Evolutionary conservation across 1,140 invertebrate genomes (phyloP), one percentile per base, ranked within the genome.

Genomic region (Matsumurasca onukii): DNA sequence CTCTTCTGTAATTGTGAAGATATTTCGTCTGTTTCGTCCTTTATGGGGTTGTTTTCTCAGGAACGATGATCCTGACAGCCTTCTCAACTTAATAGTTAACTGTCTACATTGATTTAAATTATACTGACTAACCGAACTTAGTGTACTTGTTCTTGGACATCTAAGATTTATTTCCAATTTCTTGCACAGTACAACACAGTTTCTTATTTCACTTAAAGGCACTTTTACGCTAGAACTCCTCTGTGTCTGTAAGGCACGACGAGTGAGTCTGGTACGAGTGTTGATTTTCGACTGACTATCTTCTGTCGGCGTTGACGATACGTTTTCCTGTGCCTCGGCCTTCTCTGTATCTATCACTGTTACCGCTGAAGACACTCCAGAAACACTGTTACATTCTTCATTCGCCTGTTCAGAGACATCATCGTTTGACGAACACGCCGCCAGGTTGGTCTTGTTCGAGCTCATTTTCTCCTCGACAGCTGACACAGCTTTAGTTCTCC

Each of bases 401-500:
- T 3, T 29, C 2, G 5, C 3, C 13, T 22, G 15, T 29, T 59
- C 55, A 22, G 55, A 9, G 12, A 27, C 24, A 2, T 59, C 55
- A 5, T n/a, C 55, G 25, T 59, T 59, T n/a, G 55, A 2, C 12
- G 55, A 59, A 2, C 3, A 12, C 22, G 55, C 3, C 30, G 24
- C 15, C 30, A 22, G 13, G 55, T 59, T 59, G 25, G 24, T 27
- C 24, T 29, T 59, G 25, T 27, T 25, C 3, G 55, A 29, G n/a
- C 3, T 27, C 9, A 27, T 22, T 59, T n/a, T 59, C 24, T 3
- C 25, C 24, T 59, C 55, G n/a, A 27, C 5, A 5, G 30, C 30
- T 9, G 15, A 24, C 12, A 68, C 34, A 51, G 67, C 71, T 68
- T 66, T 73, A 17, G 39, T 71, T 30, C 67, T 62, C 75, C 75